Conservation (phyloP, 1,140 invertebrate species). For the Dendroctonus ponderosae region DNA sequence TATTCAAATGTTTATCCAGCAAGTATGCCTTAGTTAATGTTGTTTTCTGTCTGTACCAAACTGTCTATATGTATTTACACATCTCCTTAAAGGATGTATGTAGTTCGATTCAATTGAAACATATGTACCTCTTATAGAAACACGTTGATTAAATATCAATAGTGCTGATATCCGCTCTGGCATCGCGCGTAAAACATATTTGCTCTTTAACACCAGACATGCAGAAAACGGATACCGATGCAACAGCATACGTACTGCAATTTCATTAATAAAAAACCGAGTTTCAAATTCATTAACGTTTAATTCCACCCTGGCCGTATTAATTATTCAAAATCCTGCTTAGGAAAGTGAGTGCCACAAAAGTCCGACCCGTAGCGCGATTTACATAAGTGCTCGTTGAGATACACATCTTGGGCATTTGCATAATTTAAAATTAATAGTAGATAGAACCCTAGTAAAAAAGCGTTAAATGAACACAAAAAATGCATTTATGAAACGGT, state of each 20-base stretch:
- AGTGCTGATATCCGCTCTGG: no score
- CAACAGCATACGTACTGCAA: neutral
- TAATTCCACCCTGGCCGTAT: conserved; percentile 1
- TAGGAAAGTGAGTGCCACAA: conserved; percentile 7
- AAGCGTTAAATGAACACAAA: conserved; percentile 12
- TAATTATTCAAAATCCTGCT: conserved; percentile 17
- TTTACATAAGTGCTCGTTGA: conserved; percentile 23
- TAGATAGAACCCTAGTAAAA: neutral
- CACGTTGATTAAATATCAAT: no score
- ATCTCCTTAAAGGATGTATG: no score
- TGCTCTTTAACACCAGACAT: no score
- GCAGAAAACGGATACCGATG: no score
- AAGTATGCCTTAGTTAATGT: no score
- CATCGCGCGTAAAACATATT: no score
- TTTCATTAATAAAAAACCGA: conserved; percentile 3
- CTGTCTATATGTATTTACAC: no score
- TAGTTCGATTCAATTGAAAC: no score
- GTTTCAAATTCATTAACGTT: neutral
- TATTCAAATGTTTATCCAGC: no score
- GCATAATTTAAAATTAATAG: conserved; percentile 20
- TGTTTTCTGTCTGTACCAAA: no score
- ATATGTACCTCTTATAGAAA: no score
- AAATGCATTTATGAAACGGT: conserved; percentile 5
- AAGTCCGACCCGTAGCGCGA: conserved; percentile 8
- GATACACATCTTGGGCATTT: conserved; percentile 6